Conservation (phyloP, 2,113 vertebrate genomes). For the Herpetotheres cachinnans region DNA sequence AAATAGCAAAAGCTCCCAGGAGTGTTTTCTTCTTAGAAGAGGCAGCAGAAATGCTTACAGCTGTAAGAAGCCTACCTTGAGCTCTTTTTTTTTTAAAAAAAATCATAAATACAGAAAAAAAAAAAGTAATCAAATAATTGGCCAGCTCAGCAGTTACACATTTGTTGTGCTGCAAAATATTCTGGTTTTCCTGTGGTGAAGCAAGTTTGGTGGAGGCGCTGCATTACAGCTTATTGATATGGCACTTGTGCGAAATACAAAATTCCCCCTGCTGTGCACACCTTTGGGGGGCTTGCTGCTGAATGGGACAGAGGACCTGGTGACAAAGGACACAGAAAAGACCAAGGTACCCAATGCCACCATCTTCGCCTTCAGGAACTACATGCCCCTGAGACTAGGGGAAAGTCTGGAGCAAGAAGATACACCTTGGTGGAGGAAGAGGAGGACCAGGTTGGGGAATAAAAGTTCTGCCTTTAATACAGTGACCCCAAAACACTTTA, state of each 20-base stretch:
- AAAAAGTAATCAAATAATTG: neutral
- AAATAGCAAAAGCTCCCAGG: neutral
- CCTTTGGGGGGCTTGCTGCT: neutral
- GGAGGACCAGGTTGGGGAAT: neutral
- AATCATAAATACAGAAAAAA: neutral
- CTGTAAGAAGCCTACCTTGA: neutral
- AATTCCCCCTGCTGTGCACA: neutral
- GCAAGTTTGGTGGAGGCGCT: neutral
- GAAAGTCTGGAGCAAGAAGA: neutral
- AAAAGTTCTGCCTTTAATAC: neutral
- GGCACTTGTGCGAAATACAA: rapidly evolving
- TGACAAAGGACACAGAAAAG: neutral
- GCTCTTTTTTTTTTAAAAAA: neutral
- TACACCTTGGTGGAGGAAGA: neutral
- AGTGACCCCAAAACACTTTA: neutral
- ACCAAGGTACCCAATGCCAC: neutral
- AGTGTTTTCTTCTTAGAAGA: neutral
- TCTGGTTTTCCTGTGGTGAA: neutral
- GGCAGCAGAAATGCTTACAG: neutral
- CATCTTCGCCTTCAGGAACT: neutral
- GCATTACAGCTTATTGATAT: rapidly evolving
- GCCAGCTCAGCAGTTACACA: neutral
- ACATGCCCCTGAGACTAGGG: too few species aligned
- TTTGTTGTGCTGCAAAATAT: neutral
- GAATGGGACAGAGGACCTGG: neutral